Conservation (phyloP, 2,888 invertebrate species). For the Phorcus lineatus region DNA sequence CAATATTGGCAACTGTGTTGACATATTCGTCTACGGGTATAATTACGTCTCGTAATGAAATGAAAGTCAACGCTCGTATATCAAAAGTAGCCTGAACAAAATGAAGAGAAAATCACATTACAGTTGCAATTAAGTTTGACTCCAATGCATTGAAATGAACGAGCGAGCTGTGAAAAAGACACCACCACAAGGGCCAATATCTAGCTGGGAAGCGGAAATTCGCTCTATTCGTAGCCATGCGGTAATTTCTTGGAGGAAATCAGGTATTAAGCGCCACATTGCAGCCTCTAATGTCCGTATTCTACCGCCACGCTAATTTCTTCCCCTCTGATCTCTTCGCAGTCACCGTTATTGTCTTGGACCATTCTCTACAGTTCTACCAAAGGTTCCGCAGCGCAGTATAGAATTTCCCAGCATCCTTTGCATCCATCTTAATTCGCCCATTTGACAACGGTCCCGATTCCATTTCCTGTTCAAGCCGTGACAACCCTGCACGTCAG, state of each 20-base stretch:
- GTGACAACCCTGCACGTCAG: slow-evolving; percentile 2
- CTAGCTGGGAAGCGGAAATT: slow-evolving; percentile 10
- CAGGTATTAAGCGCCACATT: slow-evolving; percentile 9
- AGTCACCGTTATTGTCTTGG: not conserved
- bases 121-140: not conserved
- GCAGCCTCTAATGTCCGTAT: not conserved
- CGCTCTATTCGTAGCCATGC: slow-evolving; percentile 2
- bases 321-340: not conserved
- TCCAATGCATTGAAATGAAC: not conserved
- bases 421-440: slow-evolving; percentile 22
- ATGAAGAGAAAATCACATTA: slow-evolving; percentile 21
- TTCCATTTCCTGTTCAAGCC: slow-evolving; percentile 10
- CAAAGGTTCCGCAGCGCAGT: not conserved
- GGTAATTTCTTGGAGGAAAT: slow-evolving; percentile 16
- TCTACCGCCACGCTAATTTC: slow-evolving; percentile 1
- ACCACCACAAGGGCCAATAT: slow-evolving; percentile 12
- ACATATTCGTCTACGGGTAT: slow-evolving; percentile 3
- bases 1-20: too few relatives aligned
- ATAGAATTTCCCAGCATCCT: not conserved
- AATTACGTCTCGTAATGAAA: not conserved
- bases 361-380: not conserved
- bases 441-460: slow-evolving; percentile 19
- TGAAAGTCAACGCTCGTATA: not conserved
- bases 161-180: slow-evolving; percentile 9
- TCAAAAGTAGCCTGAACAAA: not conserved